Base-by-base conservation (phyloP, 2,797 vertebrate species). In the Scolopax bukidnonensis region DNA sequence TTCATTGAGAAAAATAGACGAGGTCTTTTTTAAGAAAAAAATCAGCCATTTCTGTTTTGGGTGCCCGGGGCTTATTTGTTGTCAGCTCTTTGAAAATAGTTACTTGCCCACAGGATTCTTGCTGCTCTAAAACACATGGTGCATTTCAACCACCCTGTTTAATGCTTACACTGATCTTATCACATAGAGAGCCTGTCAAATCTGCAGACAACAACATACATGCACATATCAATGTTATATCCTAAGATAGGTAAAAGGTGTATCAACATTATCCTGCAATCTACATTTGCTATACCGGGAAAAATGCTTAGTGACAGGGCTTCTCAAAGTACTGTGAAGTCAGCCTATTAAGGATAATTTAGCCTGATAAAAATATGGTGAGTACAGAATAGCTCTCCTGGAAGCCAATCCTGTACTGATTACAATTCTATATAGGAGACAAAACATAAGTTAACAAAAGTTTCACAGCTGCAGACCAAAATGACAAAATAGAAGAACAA, bases 381-480 rank as follows among this genome's bases (percentile, higher is more conserved):
- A 90, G 70, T 57, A 86, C 57, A 95, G 89, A 96, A 90, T 23
- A 90, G 51, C 95, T 87, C 83, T 89, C 89, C 51, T 90, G 93
- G 91, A 96, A 90, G 88, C 93, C 93, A 96, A 84, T 93, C 85
- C 83, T 70, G 36, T 27, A 28, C 63, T 84, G 94, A 95, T 95
- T 96, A 94, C 89, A 90, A 48, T 88, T 95, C 95, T 88, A 67
- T 47, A 76, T 33, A 63, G 79, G 63, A 92, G 79, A 93, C 85
- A 87, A 95, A 95, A 95, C 32, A 41, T 18, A 93, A 94, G 90
- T 90, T 92, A 89, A 81, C n/a, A 76, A 67, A 96, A 97, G 91
- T 88, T 97, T 94, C 89, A 76, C 91, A 97, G 93, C 83, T 93
- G 87, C 87, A 84, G 63, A 91, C 67, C 43, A n/a, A 95, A 95